phyloP scores from a whole-genome alignment of 2,113 vertebrate genomes.

The Crotalus tigris region DNA sequence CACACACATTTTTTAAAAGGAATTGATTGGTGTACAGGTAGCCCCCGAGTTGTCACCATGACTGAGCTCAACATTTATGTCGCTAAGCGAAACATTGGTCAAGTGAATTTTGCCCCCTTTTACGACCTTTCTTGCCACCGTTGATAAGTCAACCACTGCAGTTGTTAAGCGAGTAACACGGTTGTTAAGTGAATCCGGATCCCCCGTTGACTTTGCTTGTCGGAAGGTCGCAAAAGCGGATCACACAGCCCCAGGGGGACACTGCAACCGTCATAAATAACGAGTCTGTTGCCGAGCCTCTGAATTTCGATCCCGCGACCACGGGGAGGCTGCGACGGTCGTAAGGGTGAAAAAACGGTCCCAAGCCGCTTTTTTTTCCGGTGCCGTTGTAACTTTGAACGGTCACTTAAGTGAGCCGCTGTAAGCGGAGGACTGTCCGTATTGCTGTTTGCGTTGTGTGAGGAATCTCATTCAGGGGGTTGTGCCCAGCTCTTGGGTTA shows the following conservation, averaged over 20 bases:
- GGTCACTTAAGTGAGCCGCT: neutral
- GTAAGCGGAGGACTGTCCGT: neutral
- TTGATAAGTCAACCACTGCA: too few relatives aligned
- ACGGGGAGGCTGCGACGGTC: neutral
- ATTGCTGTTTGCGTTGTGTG: neutral
- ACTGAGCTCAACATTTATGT: neutral
- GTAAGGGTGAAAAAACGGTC: neutral
- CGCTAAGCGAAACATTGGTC: neutral
- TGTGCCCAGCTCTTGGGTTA: neutral
- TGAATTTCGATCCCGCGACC: neutral
- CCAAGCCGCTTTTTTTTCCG: too few relatives aligned
- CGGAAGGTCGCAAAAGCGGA: fast-evolving
- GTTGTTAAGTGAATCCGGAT: neutral
- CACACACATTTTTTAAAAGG: neutral
- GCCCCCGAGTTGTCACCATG: neutral
- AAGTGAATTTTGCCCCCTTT: neutral
- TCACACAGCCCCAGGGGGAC: too few relatives aligned
- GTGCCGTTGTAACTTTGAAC: neutral
- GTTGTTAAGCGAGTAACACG: neutral
- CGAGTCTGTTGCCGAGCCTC: neutral
- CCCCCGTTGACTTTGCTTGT: neutral
- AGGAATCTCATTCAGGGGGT: neutral
- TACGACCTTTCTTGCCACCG: neutral
- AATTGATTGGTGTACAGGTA: neutral
- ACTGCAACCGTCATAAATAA: neutral